Base-by-base conservation (phyloP, 2,888 invertebrate species). In the Rhaphigaster nebulosa region DNA sequence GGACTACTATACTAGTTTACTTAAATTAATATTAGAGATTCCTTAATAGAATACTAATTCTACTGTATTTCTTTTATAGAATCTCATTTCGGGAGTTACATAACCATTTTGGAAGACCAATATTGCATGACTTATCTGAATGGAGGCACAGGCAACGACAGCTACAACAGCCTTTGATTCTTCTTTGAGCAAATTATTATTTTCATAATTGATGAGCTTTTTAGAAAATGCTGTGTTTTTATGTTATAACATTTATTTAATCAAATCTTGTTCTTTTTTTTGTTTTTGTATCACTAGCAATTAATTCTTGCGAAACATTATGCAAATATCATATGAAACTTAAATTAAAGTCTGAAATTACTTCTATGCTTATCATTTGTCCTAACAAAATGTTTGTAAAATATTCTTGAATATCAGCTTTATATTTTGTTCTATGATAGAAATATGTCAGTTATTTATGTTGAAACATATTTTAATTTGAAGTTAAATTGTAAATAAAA, bases 61-160 rank as follows among this genome's bases (percentile, higher is more conserved):
- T 76, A 76, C 38, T 34, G 5, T 87, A 41, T 15, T 15, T 87
- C 13, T 65, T 41, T 41, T 90, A 56, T 92, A 92, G 94, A 92
- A 94, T 96, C 12, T 95, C 95, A 0, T 97, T 97, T 93, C 94
- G 96, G 76, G 97, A 97, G 93, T 94, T 97, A 60, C 97, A 97
- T 93, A 95, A 95, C 8, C 94, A 95, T 0, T 96, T 96, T 93
- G 96, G 97, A 0, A 94, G 96, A 88, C 95, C 95, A 92, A 95
- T 97, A 92, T 94, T 97, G 50, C 94, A 94, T 0, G 96, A 97
- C 94, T 94, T 96, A 87, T 96, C 95, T 93, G 95, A 95, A 92
- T 96, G 96, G 96, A 95, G 96, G 92, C 95, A 96, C 65, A 91
- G 91, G 54, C 92, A 92, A 70, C 90, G 92, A 38, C 91, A 91